A percentile compares a stretch with the other conserved stretches of the same genome.
phyloP scores from a whole-genome alignment of 1,140 invertebrate genomes.

The Diorhabda carinulata region DNA sequence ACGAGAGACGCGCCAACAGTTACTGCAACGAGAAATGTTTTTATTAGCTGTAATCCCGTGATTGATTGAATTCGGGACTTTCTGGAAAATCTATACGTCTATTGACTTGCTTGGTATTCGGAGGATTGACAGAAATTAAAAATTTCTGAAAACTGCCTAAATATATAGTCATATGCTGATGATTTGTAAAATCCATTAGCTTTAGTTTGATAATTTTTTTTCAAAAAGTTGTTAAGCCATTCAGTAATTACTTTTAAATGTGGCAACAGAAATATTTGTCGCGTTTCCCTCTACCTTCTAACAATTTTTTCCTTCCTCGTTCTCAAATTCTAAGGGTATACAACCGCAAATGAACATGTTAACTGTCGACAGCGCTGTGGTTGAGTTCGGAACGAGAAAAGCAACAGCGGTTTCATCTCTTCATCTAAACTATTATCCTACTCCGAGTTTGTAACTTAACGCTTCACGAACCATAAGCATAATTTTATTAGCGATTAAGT shows the following conservation, averaged over 20 bases:
- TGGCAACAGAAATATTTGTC: too few species aligned
- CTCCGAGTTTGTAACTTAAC: conserved; percentile 28
- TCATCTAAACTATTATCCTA: not conserved
- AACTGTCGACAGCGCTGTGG: conserved; percentile 1
- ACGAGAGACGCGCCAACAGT: conserved; percentile 35
- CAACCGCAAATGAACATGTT: conserved; percentile 3
- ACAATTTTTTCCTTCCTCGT: too few species aligned
- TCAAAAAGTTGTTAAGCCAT: too few species aligned
- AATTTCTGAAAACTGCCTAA: too few species aligned
- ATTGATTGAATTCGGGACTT: conserved; percentile 43
- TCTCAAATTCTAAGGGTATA: too few species aligned
- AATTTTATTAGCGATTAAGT: conserved; percentile 35
- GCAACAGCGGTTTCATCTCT: too few species aligned
- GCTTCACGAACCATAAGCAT: conserved; percentile 36
- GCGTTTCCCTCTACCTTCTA: too few species aligned
- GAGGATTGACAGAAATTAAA: too few species aligned
- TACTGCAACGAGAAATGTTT: conserved; percentile 46
- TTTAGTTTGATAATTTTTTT: too few species aligned
- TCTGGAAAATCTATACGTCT: not conserved
- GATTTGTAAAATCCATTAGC: too few species aligned
- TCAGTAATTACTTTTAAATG: too few species aligned
- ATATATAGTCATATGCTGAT: too few species aligned
- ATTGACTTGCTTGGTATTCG: not conserved
- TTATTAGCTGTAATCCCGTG: conserved; percentile 48
- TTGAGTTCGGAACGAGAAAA: not conserved